Evolutionary conservation across 1,140 invertebrate species (phyloP), one percentile per base, ranked within the genome.

Genomic region (Andricus grossulariae): DNA sequence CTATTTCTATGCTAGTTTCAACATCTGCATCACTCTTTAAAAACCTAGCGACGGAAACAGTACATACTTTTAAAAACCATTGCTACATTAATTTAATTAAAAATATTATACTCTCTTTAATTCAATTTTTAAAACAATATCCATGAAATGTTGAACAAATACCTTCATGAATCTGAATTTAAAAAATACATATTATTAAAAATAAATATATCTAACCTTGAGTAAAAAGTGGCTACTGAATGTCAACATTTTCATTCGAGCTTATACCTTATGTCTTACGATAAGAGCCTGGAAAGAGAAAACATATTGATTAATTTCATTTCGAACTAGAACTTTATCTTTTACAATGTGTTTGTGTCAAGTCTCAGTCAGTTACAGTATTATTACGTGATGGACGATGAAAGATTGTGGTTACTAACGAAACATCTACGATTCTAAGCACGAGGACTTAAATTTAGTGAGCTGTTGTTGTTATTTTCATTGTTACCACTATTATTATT

Each of bases 321-420:
- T 66, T 66, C 12, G n/a, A 66, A 66, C 60, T 66, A 66, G 60
- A 66, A 66, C 60, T 66, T 66, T 66, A 66, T 66, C 60, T 15
- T 66, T 39, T 39, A 15, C 60, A 66, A 66, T 66, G 39, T 66
- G 60, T 66, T 39, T 32, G 60, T 66, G 15, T n/a, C 32, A 25
- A 66, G 60, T 39, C 32, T 66, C 54, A 45, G 39, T 45, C 39
- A 66, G 60, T 66, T 39, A 66, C 6, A 5, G 25, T 66, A 32
- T 39, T 60, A 60, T 16, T 60, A 66, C 60, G 60, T 66, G 16
- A 39, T 32, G 25, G n/a, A 45, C 32, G 60, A 66, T 16, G 60
- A 39, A 66, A 39, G 16, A 45, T 39, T 66, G 7, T 15, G 15
- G 3, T 32, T 7, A 32, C 57, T 39, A 13, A 12, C 18, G 8